Percentiles rank a stretch among this genome's conserved stretches.
These are phyloP conservation scores for Himalopsyche anomala DNA, from an alignment of 2,888 invertebrate species.

Conservation along the genomic window DNA sequence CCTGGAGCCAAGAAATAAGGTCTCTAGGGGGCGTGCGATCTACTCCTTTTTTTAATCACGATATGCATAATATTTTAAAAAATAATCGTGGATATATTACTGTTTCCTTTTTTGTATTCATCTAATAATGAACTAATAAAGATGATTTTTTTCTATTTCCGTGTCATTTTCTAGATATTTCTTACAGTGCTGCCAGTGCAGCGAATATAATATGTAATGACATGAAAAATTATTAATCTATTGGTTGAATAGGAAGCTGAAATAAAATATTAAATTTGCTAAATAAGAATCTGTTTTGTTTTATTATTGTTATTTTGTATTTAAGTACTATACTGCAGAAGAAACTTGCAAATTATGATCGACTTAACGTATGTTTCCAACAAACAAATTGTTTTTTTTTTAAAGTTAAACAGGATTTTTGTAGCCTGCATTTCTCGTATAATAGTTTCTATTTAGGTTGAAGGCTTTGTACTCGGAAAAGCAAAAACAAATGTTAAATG, in stretches of 20 bases:
- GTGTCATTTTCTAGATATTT: slow-evolving; percentile 55
- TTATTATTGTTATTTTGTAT: background rate
- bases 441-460: too few relatives aligned
- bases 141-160: slow-evolving; percentile 47
- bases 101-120: slow-evolving; percentile 44
- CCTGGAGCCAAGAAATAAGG: slow-evolving; percentile 87
- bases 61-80: slow-evolving; percentile 47
- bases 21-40: slow-evolving; percentile 80
- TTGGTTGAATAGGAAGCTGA: background rate
- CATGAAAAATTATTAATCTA: too few relatives aligned
- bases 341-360: too few relatives aligned
- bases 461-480: too few relatives aligned
- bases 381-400: too few relatives aligned
- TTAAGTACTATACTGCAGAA: too few relatives aligned
- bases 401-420: too few relatives aligned
- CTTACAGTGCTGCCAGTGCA: slow-evolving; percentile 45
- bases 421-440: too few relatives aligned
- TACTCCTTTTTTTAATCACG: slow-evolving; percentile 50
- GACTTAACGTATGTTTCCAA: too few relatives aligned
- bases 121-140: slow-evolving; percentile 45
- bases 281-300: background rate
- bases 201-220: background rate
- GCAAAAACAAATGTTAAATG: too few relatives aligned
- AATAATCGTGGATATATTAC: slow-evolving; percentile 48
- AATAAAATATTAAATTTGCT: slow-evolving; percentile 41